Base-by-base conservation (phyloP, 2,888 invertebrate genomes). In the Drosophila fungiperda region DNA sequence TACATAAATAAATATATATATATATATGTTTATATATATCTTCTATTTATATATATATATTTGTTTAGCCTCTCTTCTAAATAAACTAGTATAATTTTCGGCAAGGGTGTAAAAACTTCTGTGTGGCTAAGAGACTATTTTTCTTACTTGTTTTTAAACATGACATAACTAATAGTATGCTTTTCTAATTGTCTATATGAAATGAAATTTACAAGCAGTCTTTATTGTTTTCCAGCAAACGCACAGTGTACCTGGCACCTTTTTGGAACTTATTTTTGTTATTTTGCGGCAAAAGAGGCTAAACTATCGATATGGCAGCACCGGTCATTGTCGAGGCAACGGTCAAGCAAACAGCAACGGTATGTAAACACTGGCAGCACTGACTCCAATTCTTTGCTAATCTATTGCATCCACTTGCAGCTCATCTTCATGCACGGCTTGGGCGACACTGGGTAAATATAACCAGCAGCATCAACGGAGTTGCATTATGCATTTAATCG, bases 341-440 rank as follows among this genome's bases (percentile, higher is more conserved):
- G 68, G 95, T 95, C 76, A 97, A 96, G 93, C 97, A 98, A 90
- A 97, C 97, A 38, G 97, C 97, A 35, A 97, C 97, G 90, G 97
- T 97, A 94, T 95, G 95, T 94, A 45, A 40, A 6, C 5, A 32
- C 1, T 12, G 11, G 17, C 20, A 9, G 3, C 40, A 40, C 42
- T 20, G 15, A 9, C 6, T 42, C 97, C 94, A 95, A 95, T 93
- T 26, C 7, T 36, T 61, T 57, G 33, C 2, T 20, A 52, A 50
- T 45, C 9, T 42, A 12, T 20, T 38, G 29, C 29, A 20, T 26
- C 29, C 15, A 26, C 0, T 33, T 96, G 79, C 94, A 98, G 98
- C 94, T 99, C 73, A 98, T 99, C 92, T 99, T 99, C 93, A 95
- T 99, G 88, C 99, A 99, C 94, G 99, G 99, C 80, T 95, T 99